A percentile compares a stretch with the other conserved stretches of the same genome.
These are phyloP conservation scores for Ifrita kowaldi DNA, from an alignment of 2,113 vertebrate genomes.

Conservation along the genomic window DNA sequence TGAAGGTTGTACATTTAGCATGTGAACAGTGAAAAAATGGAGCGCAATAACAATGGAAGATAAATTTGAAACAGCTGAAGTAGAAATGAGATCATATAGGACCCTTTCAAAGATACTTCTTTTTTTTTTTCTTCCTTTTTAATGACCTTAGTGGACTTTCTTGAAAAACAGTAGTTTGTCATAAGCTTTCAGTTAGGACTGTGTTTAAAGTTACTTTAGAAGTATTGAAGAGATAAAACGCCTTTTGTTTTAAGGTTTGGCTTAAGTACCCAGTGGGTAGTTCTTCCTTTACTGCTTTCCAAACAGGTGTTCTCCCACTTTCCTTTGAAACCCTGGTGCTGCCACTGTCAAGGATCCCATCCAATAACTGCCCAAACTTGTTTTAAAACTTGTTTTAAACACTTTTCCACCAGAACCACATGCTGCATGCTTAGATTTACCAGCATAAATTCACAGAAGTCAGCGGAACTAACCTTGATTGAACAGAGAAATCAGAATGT, in stretches of 20 bases:
- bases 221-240: neutral
- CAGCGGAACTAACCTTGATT: neutral
- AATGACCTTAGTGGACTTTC: neutral
- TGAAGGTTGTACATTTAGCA: conserved; percentile 24
- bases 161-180: conserved; percentile 31
- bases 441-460: neutral
- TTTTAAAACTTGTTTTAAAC: neutral
- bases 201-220: neutral
- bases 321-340: neutral
- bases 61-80: conserved; percentile 60
- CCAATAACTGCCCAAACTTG: neutral
- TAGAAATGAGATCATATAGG: conserved; percentile 53
- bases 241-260: neutral
- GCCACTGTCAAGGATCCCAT: neutral
- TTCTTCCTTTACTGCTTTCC: neutral
- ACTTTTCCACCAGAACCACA: neutral
- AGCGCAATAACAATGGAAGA: conserved; percentile 22
- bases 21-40: conserved; percentile 17
- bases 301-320: neutral
- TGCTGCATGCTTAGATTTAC: neutral
- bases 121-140: neutral
- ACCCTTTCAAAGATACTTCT: neutral
- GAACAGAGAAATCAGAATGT: neutral
- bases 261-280: neutral
- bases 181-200: conserved; percentile 43